These are phyloP conservation scores for Scophthalmus maximus DNA, from an alignment of 2,113 vertebrate species.

Conservation along the genomic window DNA sequence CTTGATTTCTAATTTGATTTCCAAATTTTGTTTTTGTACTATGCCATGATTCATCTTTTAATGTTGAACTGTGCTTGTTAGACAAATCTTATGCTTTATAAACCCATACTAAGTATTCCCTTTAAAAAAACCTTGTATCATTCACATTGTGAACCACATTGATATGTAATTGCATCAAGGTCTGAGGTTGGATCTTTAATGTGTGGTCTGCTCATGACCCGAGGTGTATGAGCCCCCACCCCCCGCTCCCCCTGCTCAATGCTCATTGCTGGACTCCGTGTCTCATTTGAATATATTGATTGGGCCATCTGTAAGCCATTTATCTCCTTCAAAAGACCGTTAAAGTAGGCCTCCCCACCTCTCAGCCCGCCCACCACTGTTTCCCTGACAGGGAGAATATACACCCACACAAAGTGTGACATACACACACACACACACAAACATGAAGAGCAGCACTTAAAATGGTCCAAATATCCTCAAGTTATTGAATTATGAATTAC, in stretches of 20 bases:
- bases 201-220: conserved; percentile 61
- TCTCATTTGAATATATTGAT: conserved; percentile 88
- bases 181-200: conserved; percentile 30
- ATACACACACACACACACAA: conserved; percentile 11
- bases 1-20: no score
- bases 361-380: conserved; percentile 76
- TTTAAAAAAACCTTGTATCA: background rate
- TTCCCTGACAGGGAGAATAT: conserved; percentile 64
- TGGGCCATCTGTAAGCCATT: conserved; percentile 87
- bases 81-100: background rate
- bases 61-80: no score
- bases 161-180: conserved; percentile 24
- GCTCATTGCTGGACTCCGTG: conserved; percentile 74
- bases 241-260: conserved; percentile 47
- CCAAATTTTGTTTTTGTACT: no score
- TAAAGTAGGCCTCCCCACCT: conserved; percentile 80
- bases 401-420: conserved; percentile 41
- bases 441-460: background rate
- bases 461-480: conserved; percentile 37
- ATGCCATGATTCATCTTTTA: no score
- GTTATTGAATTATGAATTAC: conserved; percentile 36
- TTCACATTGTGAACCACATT: conserved; percentile 1
- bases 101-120: background rate
- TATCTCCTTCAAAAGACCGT: conserved; percentile 85
- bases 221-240: conserved; percentile 40